Evolutionary conservation across 2,797 vertebrate species (phyloP), one percentile per base, ranked within the genome.

Genomic region (Chelon auratus): DNA sequence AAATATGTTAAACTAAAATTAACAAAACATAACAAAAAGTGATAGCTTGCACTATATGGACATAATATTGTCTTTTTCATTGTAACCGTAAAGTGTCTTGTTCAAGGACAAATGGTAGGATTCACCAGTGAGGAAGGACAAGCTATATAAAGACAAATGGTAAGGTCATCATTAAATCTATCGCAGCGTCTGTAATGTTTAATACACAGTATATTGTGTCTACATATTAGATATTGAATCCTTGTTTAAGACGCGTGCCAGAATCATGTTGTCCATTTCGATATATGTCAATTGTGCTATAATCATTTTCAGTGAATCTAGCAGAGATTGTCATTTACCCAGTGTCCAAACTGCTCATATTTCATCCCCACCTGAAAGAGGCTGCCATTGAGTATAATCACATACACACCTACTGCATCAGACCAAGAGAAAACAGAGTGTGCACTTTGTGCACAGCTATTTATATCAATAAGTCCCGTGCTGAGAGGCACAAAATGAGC

Each of bases 401-500:
- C 91, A 89, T 72, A 92, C 92, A 93, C 92, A 91, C 92, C 86
- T 89, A 89, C 91, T 86, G 87, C 88, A 91, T 93, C 92, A 93
- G 93, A 92, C 91, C 92, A 92, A 91, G 87, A 90, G 93, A 95
- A 93, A 95, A 94, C 93, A 94, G 92, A 94, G 93, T 94, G 93
- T 94, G 93, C 93, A 95, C 94, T 95, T 95, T 95, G 95, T 94
- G 92, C 91, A 91, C 93, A 93, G 93, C 95, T 95, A 95, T 95
- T 95, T 95, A 95, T 95, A 95, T 95, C 93, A 95, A 95, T 95
- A 95, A 95, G 94, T 93, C 93, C 93, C 93, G 93, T 93, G 94
- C 94, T 95, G 94, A 95, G 94, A 94, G 94, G 94, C 93, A 94
- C 94, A 95, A 95, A 95, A 95, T 91, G 93, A 95, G 94, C 94